phyloP scores from a whole-genome alignment of 2,113 vertebrate species.

The Octodon degus region DNA sequence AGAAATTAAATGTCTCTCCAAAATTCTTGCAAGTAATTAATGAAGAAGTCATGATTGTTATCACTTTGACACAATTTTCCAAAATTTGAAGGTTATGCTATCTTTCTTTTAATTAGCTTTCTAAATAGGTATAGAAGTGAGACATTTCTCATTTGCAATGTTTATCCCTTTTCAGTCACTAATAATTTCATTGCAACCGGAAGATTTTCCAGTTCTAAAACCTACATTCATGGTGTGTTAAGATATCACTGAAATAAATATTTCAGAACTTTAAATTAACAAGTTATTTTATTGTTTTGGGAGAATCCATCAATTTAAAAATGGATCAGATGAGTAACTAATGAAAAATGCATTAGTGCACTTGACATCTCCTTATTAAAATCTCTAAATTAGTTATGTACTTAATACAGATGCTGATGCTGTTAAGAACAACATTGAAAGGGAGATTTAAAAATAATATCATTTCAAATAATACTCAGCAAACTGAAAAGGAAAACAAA shows the following conservation, averaged over 20 bases:
- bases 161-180: not conserved
- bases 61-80: not conserved
- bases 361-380: not conserved
- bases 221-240: not conserved
- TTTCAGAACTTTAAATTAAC: not conserved
- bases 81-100: not conserved
- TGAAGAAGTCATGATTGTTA: not conserved
- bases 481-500: conserved; percentile 40
- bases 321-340: not conserved
- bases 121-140: not conserved
- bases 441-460: not conserved
- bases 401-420: not conserved
- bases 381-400: not conserved
- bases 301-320: not conserved
- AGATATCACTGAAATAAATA: not conserved
- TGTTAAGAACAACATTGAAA: not conserved
- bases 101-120: conserved; percentile 1
- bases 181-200: not conserved
- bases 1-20: not conserved
- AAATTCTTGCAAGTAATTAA: not conserved
- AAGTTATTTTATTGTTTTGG: not conserved
- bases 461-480: not conserved
- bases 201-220: not conserved
- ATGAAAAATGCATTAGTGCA: not conserved
- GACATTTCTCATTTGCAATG: not conserved